Evolutionary conservation across 2,113 vertebrate genomes (phyloP), one percentile per base, ranked within the genome.

Genomic region (Anas platyrhynchos): DNA sequence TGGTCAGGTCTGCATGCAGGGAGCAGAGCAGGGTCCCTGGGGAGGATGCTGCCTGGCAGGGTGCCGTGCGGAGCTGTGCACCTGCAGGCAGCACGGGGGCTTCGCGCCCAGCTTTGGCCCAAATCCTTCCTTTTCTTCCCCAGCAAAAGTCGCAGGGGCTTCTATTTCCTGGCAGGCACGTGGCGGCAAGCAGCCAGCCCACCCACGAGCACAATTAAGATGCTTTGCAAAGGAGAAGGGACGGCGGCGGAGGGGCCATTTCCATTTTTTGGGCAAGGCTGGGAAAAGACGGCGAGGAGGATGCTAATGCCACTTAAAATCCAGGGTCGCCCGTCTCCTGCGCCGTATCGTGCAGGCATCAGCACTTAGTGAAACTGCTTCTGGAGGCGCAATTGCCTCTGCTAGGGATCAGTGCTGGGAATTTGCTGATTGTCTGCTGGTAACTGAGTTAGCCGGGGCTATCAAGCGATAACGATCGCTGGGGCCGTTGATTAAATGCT

Each of bases 401-500:
- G 18, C 69, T 4, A 1, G 67, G 88, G 69, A 22, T 7, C 91
- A 34, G 56, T 55, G 69, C 55, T 7, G 96, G 78, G 44, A 87
- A 54, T 4, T 13, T 1, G 21, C 3, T 2, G 4, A 9, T 67
- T 6, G 16, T 54, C 83, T 9, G 69, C 1, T 12, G 61, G 41
- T 41, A 76, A 58, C 86, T 9, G 89, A 38, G 61, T 80, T 63
- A 81, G 61, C 48, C 1, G 1, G 31, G 63, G 66, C 89, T 82
- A 21, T 10, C 7, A 32, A 93, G 90, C 12, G 71, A 16, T 50
- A 71, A 23, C 2, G 2, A 85, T 55, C 3, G 3, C 54, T 65
- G 48, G n/a, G 50, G 86, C 77, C 3, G 4, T 80, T 66, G 81
- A 94, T 97, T 86, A 87, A 94, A 74, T 3, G 65, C 72, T 89